Percentiles rank a stretch among this genome's conserved stretches.
Conservation (phyloP, 2,888 invertebrate species). For the Amblyjoppa proteus region DNA sequence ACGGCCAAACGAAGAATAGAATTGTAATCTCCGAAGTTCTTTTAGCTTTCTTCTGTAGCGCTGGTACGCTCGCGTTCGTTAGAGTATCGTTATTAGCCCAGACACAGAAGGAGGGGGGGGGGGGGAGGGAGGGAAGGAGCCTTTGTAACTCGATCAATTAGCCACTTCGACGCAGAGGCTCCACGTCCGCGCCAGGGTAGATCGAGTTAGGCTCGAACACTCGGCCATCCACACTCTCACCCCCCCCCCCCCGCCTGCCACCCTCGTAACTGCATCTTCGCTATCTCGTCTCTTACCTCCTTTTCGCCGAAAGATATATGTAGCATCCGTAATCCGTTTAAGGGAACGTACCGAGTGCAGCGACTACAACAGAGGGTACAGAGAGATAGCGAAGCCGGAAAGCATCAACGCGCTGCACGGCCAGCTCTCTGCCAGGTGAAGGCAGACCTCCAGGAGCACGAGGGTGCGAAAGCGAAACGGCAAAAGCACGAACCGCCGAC, state of each 20-base stretch:
- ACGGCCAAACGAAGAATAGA: neutral
- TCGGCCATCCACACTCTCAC: slow-evolving; percentile 33
- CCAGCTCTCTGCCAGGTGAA: neutral
- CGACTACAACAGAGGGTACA: slow-evolving; percentile 18
- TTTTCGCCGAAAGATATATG: slow-evolving; percentile 69
- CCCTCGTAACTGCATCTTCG: slow-evolving; percentile 7
- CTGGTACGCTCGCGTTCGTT: slow-evolving; percentile 14
- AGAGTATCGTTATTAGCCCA: slow-evolving; percentile 71
- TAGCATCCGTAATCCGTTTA: slow-evolving; percentile 66
- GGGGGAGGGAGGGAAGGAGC: slow-evolving; percentile 36
- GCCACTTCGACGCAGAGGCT: slow-evolving; percentile 63
- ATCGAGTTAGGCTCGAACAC: slow-evolving; percentile 69
- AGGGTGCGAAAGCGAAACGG: slow-evolving; percentile 22
- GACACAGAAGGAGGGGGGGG: slow-evolving; percentile 49
- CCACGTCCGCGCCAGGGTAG: slow-evolving; percentile 67
- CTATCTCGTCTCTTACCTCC: slow-evolving; percentile 47
- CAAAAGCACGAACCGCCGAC: slow-evolving; percentile 25
- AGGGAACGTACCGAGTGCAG: slow-evolving; percentile 43
- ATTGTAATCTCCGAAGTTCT: neutral
- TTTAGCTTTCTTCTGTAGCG: neutral
- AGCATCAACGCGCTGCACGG: neutral
- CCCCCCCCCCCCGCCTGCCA: neutral
- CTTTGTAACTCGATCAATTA: slow-evolving; percentile 78
- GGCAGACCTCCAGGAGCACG: slow-evolving; percentile 15
- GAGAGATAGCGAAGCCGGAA: slow-evolving; percentile 13